phyloP scores from a whole-genome alignment of 2,888 invertebrate species.

The Nipponacmea schrenckii region DNA sequence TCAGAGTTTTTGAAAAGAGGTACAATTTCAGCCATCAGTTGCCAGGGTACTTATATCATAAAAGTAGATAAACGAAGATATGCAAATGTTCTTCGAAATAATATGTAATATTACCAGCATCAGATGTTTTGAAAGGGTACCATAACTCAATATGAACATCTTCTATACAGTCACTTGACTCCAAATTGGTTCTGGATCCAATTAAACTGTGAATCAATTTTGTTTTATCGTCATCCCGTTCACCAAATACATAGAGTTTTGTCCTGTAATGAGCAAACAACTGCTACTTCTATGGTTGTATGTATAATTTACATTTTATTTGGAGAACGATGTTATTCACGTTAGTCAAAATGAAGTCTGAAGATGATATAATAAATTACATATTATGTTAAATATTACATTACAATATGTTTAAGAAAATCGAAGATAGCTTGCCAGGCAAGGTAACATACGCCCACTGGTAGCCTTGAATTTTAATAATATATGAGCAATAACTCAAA shows the following conservation, averaged over 20 bases:
- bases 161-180: constrained; percentile 18
- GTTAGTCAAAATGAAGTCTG: background rate
- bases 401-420: no score
- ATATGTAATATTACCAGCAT: background rate
- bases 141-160: constrained; percentile 23
- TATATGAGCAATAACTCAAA: no score
- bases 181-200: constrained; percentile 8
- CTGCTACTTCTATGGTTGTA: no score
- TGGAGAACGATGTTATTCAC: background rate
- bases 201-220: constrained; percentile 27
- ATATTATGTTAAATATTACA: no score
- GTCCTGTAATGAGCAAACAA: constrained; percentile 11
- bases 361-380: background rate
- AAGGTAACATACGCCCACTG: no score
- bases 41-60: no score
- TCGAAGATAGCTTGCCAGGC: no score
- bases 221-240: constrained; percentile 23
- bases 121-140: constrained; percentile 27
- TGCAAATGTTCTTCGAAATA: no score
- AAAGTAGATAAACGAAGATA: no score
- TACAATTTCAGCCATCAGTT: background rate
- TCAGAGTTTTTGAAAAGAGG: background rate
- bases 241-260: constrained; percentile 29
- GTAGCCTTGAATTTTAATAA: no score
- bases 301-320: no score